Conservation (phyloP, 2,888 invertebrate genomes). For the Danaus chrysippus region DNA sequence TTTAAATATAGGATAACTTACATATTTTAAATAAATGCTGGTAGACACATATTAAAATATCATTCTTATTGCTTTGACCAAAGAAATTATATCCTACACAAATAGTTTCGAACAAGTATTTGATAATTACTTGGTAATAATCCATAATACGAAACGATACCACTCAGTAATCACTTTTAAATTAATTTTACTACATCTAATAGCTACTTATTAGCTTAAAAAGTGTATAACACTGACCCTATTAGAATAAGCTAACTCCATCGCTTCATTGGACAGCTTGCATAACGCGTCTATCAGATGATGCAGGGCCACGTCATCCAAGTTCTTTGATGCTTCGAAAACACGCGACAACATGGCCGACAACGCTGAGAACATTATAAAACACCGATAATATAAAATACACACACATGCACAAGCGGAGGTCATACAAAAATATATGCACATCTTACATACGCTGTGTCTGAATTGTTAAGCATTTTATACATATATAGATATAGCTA, state of each 20-base stretch:
- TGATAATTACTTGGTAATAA: too few relatives aligned
- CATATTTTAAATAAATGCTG: too few relatives aligned
- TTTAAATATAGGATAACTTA: neutral
- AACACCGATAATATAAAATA: constrained; percentile 4
- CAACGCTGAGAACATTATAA: constrained; percentile 70
- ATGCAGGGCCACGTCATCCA: constrained; percentile 89
- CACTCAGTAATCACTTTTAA: neutral
- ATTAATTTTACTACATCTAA: neutral
- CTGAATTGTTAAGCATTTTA: neutral
- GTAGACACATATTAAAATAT: too few relatives aligned
- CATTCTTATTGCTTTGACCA: too few relatives aligned
- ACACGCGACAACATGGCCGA: constrained; percentile 94
- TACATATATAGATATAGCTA: constrained; percentile 9
- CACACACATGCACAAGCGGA: constrained; percentile 1
- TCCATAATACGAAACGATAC: too few relatives aligned
- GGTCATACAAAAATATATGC: neutral
- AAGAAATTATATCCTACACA: too few relatives aligned
- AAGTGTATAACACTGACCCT: constrained; percentile 77
- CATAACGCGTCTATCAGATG: constrained; percentile 98
- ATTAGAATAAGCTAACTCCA: constrained; percentile 97
- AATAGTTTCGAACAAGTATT: too few relatives aligned
- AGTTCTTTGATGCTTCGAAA: constrained; percentile 80
- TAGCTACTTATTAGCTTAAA: neutral
- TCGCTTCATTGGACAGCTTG: constrained; percentile 96
- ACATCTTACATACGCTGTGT: neutral